Conservation (phyloP, 2,797 vertebrate species). For the Sebastolobus alascanus region DNA sequence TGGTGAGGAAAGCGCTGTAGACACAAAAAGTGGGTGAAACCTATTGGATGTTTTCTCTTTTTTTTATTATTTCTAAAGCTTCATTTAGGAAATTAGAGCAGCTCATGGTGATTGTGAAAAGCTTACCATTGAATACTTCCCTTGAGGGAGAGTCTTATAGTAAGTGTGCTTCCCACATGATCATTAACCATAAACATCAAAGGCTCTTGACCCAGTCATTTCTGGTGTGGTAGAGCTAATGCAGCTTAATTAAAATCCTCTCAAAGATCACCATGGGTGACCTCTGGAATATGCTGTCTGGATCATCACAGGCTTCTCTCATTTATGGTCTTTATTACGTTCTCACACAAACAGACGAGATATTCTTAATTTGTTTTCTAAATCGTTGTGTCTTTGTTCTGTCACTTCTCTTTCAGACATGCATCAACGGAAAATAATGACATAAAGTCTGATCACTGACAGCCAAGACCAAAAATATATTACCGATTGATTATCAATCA, state of each 20-base stretch:
- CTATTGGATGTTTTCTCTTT: conserved; percentile 57
- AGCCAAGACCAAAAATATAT: neutral
- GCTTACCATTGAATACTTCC: conserved; percentile 77
- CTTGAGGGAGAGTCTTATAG: conserved; percentile 70
- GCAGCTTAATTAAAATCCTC: conserved; percentile 82
- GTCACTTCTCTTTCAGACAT: neutral
- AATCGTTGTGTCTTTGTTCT: conserved; percentile 13
- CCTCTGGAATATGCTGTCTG: conserved; percentile 67
- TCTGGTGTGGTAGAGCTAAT: conserved; percentile 73
- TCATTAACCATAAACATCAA: conserved; percentile 81
- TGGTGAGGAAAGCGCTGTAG: conserved; percentile 59
- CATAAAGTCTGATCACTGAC: neutral
- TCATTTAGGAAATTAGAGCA: conserved; percentile 78
- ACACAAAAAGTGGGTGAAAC: conserved; percentile 63
- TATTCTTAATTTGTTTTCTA: conserved; percentile 44
- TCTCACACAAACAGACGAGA: conserved; percentile 29
- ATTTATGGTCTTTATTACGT: conserved; percentile 39
- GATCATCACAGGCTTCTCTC: conserved; percentile 51
- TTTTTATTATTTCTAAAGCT: conserved; percentile 54
- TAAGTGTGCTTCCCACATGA: conserved; percentile 75
- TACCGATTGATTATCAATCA: neutral
- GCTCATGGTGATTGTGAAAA: conserved; percentile 72
- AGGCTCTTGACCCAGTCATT: conserved; percentile 79
- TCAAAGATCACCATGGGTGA: conserved; percentile 72
- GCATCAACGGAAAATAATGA: neutral